Percentiles rank a stretch among this genome's conserved stretches.
Evolutionary conservation across 2,113 vertebrate genomes (phyloP).

Genomic region (Cebus imitator): DNA sequence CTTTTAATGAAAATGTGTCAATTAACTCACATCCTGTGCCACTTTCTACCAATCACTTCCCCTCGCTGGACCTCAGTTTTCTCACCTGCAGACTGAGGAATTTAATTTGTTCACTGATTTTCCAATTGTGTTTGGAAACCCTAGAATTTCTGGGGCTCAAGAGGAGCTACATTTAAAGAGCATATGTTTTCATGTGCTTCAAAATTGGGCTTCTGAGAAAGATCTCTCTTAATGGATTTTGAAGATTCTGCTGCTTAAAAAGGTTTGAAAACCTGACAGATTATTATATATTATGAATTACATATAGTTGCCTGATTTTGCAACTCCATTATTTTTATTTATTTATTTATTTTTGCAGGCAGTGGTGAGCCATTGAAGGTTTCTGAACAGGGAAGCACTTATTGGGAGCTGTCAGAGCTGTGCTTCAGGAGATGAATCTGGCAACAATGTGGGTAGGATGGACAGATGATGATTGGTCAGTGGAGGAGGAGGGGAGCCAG

Average conservation of each 20-base stretch:
- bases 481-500: not conserved
- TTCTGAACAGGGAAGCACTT: not conserved
- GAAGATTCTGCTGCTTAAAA: conserved; percentile 13
- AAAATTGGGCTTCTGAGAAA: conserved; percentile 2
- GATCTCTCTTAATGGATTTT: conserved; percentile 2
- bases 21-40: not conserved
- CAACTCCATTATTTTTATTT: not conserved
- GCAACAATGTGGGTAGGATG: not conserved
- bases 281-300: not conserved
- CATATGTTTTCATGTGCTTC: not conserved
- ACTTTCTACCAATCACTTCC: not conserved
- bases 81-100: not conserved
- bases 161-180: not conserved
- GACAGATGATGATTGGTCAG: conserved; percentile 50
- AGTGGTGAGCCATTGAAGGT: conserved; percentile 25
- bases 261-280: not conserved
- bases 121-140: not conserved
- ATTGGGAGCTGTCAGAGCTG: not conserved
- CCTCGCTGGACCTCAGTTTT: not conserved
- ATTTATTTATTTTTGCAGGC: not conserved
- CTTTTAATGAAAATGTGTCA: not conserved
- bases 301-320: not conserved
- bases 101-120: not conserved
- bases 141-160: not conserved
- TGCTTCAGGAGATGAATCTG: conserved; percentile 37